Percentiles rank a stretch among this genome's conserved stretches.
Evolutionary conservation across 2,888 invertebrate genomes (phyloP).

Genomic region (Selenia dentaria): DNA sequence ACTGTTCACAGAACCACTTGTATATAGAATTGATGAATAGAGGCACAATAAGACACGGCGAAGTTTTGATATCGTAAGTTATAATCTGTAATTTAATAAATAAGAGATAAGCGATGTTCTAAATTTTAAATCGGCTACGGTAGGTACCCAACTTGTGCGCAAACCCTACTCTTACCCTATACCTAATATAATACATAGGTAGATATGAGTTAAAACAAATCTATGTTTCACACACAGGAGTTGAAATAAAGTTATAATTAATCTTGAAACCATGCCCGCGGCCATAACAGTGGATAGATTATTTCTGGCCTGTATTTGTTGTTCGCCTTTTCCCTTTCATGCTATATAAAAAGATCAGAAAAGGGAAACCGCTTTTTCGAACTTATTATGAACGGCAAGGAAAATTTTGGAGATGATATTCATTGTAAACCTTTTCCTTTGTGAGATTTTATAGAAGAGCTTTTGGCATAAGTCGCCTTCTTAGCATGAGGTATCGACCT

Average conservation of each 20-base stretch:
- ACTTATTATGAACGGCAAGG: constrained; percentile 40
- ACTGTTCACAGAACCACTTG: too few species aligned
- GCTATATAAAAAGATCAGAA: constrained; percentile 39
- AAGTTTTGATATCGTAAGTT: too few species aligned
- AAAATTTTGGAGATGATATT: constrained; percentile 44
- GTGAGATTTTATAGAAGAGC: constrained; percentile 38
- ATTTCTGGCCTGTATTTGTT: constrained; percentile 40
- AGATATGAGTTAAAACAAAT: constrained; percentile 20
- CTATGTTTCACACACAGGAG: constrained; percentile 19
- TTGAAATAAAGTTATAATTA: constrained; percentile 42
- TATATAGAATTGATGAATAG: too few species aligned
- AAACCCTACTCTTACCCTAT: constrained; percentile 3
- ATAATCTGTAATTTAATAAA: constrained; percentile 2
- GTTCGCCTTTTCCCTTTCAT: constrained; percentile 40
- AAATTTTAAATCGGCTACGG: constrained; percentile 1
- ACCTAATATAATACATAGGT: constrained; percentile 3
- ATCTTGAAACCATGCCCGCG: constrained; percentile 33
- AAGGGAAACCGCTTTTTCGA: constrained; percentile 39
- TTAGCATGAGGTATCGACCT: constrained; percentile 33
- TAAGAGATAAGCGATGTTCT: not conserved
- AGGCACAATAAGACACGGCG: too few species aligned
- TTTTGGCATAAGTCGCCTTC: constrained; percentile 23
- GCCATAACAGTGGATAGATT: constrained; percentile 38
- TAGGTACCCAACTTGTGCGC: not conserved
- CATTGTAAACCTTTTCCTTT: constrained; percentile 45